Conservation (phyloP, 2,113 vertebrate species). For the Capricornis sumatraensis region DNA sequence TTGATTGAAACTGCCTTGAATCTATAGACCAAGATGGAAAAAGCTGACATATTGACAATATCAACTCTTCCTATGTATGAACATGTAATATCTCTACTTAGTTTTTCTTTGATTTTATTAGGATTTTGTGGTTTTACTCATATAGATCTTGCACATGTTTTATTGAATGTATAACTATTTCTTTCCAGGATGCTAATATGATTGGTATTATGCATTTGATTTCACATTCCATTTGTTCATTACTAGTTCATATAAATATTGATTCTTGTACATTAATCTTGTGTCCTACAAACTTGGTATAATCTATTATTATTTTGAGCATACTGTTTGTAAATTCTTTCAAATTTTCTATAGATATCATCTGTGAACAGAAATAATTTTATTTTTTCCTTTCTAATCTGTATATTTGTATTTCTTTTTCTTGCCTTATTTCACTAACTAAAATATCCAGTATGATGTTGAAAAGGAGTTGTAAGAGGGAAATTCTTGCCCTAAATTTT, state of each 20-base stretch:
- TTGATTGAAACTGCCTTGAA: neutral
- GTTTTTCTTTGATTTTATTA: neutral
- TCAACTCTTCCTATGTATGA: neutral
- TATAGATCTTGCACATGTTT: neutral
- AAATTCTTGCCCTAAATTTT: neutral
- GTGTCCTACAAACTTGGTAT: neutral
- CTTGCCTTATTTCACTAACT: neutral
- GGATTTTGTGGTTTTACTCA: neutral
- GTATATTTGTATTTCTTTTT: neutral
- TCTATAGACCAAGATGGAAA: neutral
- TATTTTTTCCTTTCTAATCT: neutral
- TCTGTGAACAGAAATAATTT: neutral
- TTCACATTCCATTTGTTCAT: neutral
- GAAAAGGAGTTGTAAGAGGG: neutral
- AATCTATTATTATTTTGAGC: neutral
- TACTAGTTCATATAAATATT: neutral
- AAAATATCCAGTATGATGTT: neutral
- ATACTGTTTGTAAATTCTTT: neutral
- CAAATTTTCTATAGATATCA: neutral
- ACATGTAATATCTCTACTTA: neutral
- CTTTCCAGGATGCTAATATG: neutral
- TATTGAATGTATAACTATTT: neutral
- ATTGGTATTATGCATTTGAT: neutral
- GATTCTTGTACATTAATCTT: neutral
- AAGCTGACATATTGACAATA: neutral